Conservation (phyloP, 37 sponge, comb jelly and placozoan genomes). For the Agelas oroides region DNA sequence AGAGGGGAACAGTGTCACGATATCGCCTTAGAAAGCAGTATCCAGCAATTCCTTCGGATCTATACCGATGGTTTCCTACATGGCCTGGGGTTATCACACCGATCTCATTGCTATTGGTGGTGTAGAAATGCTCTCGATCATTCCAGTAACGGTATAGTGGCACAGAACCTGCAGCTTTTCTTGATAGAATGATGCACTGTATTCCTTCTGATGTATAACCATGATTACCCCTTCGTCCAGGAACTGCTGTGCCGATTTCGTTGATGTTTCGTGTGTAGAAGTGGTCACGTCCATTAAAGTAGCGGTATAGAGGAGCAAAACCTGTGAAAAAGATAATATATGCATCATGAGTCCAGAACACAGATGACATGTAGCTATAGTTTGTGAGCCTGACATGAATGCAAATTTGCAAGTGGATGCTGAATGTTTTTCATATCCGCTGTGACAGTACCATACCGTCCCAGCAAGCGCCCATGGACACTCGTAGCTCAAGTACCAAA, state of each 20-base stretch:
- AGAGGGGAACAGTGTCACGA: background rate
- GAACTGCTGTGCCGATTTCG: background rate
- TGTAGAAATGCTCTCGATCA: conserved; percentile 21
- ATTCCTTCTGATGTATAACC: conserved; percentile 4
- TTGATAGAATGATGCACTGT: background rate
- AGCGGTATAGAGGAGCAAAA: background rate
- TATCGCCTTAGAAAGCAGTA: background rate
- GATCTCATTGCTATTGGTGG: conserved; percentile 15
- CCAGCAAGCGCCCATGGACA: too few species aligned
- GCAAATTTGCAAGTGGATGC: too few species aligned
- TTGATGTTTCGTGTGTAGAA: conserved; percentile 7
- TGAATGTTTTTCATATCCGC: too few species aligned
- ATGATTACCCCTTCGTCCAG: background rate
- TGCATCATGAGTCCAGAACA: too few species aligned
- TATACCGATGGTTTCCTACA: conserved; percentile 16
- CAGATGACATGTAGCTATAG: too few species aligned
- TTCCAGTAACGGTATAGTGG: conserved; percentile 38
- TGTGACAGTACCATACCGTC: too few species aligned
- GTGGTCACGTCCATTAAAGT: conserved; percentile 2
- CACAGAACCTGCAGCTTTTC: background rate
- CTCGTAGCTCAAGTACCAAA: too few species aligned
- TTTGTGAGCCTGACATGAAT: too few species aligned
- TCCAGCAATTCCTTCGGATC: background rate
- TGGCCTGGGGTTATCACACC: background rate
- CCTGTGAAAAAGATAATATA: too few species aligned